Percentiles rank a stretch among this genome's conserved stretches.
These are phyloP conservation scores for Caenorhabditis drosophilae DNA, from an alignment of 2,888 invertebrate species.

Conservation along the genomic window DNA sequence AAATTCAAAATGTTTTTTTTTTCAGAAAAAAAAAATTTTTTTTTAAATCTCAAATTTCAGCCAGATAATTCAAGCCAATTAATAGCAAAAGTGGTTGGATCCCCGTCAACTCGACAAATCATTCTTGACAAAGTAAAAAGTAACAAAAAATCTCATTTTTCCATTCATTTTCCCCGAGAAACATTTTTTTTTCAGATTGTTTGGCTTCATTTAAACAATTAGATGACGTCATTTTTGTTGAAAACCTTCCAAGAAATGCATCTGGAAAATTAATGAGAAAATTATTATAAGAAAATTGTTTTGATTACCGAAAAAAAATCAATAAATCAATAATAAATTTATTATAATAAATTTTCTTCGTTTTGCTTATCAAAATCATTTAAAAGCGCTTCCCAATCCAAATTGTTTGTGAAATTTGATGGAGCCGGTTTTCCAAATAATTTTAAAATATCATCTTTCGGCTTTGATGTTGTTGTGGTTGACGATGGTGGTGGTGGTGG, in stretches of 20 bases:
- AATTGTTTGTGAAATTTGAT: background rate
- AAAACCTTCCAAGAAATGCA: conserved; percentile 38
- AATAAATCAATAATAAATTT: background rate
- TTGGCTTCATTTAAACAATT: conserved; percentile 51
- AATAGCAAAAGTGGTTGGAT: conserved; percentile 40
- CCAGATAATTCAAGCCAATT: too few species aligned
- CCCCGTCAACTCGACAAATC: too few species aligned
- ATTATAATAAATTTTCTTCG: conserved; percentile 30
- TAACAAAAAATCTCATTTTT: too few species aligned
- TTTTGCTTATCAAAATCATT: conserved; percentile 21
- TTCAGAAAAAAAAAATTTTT: too few species aligned
- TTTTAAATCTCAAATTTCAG: too few species aligned
- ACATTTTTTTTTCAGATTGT: conserved; percentile 38
- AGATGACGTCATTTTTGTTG: conserved; percentile 31
- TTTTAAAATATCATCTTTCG: conserved; percentile 18
- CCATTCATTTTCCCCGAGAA: too few species aligned
- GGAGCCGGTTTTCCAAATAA: conserved; percentile 13
- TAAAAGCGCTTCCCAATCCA: conserved; percentile 31
- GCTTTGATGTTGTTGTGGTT: background rate
- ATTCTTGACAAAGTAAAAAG: too few species aligned
- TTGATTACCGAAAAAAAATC: background rate
- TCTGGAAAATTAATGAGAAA: conserved; percentile 46
- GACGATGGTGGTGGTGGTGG: too few species aligned
- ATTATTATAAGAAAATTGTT: conserved; percentile 4
- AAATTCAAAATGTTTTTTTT: conserved; percentile 5